Percentiles rank a stretch among this genome's conserved stretches.
Evolutionary conservation across 2,888 invertebrate species (phyloP).

Genomic region (Leptothorax acervorum): DNA sequence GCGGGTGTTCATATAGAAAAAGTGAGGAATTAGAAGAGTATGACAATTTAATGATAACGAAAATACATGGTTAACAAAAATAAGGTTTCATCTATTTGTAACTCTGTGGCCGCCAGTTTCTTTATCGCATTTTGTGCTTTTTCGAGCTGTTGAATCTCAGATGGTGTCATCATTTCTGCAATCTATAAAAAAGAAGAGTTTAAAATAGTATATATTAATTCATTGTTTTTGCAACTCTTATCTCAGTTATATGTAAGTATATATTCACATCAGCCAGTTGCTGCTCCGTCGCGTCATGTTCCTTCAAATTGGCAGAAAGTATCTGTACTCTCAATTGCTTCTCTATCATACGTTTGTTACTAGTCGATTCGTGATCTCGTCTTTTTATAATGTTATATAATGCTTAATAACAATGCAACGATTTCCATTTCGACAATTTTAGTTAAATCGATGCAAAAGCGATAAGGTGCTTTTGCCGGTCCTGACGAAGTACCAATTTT

Average conservation of each 20-base stretch:
- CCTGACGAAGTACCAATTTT: slow-evolving; percentile 90
- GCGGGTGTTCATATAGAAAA: background rate
- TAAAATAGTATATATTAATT: slow-evolving; percentile 7
- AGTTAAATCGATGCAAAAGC: slow-evolving; percentile 91
- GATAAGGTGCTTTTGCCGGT: slow-evolving; percentile 92
- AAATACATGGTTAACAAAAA: slow-evolving; percentile 94
- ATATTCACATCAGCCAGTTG: slow-evolving; percentile 89
- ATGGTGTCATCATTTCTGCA: slow-evolving; percentile 94
- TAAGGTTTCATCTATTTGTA: slow-evolving; percentile 93
- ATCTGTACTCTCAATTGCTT: slow-evolving; percentile 95
- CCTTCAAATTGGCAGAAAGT: slow-evolving; percentile 92
- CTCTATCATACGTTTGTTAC: slow-evolving; percentile 93
- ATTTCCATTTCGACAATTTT: slow-evolving; percentile 90
- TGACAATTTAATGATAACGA: slow-evolving; percentile 85
- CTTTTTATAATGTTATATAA: slow-evolving; percentile 90
- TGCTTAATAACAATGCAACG: slow-evolving; percentile 91
- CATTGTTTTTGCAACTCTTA: background rate
- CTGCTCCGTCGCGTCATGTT: slow-evolving; percentile 91
- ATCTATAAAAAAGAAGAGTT: slow-evolving; percentile 87
- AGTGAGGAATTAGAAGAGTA: background rate
- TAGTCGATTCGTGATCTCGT: slow-evolving; percentile 88
- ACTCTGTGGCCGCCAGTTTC: slow-evolving; percentile 92
- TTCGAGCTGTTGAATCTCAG: slow-evolving; percentile 91
- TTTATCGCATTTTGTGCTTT: slow-evolving; percentile 92
- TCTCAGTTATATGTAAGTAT: background rate